Conservation (phyloP, 2,113 vertebrate genomes). For the Brachionichthys hirsutus region DNA sequence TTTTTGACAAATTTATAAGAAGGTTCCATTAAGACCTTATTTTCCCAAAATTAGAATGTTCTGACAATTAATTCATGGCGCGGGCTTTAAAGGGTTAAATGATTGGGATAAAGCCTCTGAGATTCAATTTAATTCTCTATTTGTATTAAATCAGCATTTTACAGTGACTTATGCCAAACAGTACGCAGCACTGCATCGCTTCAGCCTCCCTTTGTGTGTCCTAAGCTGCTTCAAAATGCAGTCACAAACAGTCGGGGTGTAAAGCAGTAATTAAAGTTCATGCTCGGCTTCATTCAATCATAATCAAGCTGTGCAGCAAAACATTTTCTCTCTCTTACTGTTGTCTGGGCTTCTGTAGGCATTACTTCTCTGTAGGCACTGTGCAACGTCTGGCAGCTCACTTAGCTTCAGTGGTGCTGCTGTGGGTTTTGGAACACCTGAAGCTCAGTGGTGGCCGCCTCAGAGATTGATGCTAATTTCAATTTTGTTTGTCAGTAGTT, state of each 20-base stretch:
- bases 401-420: constrained; percentile 59
- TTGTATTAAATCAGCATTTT: constrained; percentile 57
- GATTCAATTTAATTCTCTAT: constrained; percentile 28
- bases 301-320: constrained; percentile 76
- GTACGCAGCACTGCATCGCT: constrained; percentile 44
- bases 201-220: constrained; percentile 63
- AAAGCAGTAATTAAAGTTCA: constrained; percentile 81
- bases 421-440: constrained; percentile 69
- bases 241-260: constrained; percentile 73
- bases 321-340: constrained; percentile 68
- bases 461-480: constrained; percentile 73
- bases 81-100: constrained; percentile 21
- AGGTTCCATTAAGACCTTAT: too few species aligned
- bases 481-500: constrained; percentile 75
- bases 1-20: too few species aligned
- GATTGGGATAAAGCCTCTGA: constrained; percentile 24
- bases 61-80: too few species aligned
- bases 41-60: too few species aligned
- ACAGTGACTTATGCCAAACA: constrained; percentile 57
- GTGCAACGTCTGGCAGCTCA: constrained; percentile 60
- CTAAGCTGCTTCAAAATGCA: constrained; percentile 63
- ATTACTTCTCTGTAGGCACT: constrained; percentile 55
- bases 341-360: constrained; percentile 67
- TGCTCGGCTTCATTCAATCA: constrained; percentile 78
- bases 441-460: constrained; percentile 61